A percentile compares a stretch with the other conserved stretches of the same genome.
These are phyloP conservation scores for Sebastolobus altivelis DNA, from an alignment of 2,797 vertebrate species.

Conservation along the genomic window DNA sequence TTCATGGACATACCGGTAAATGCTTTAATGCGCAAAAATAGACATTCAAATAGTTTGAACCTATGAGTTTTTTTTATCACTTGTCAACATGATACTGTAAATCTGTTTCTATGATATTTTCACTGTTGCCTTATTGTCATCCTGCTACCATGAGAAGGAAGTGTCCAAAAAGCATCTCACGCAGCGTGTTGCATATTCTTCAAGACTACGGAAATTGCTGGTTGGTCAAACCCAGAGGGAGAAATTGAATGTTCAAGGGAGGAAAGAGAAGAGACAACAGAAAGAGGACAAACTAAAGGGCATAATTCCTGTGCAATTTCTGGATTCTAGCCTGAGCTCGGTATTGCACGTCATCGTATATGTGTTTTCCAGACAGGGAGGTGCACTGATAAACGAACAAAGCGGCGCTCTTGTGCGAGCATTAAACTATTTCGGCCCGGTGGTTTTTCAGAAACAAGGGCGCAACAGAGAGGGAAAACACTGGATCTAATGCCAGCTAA, in stretches of 20 bases:
- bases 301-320: conserved; percentile 15
- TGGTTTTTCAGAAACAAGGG: conserved; percentile 51
- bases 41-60: too few species aligned
- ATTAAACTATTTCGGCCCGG: conserved; percentile 44
- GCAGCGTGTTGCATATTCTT: conserved; percentile 15
- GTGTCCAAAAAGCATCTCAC: background rate
- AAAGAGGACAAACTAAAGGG: conserved; percentile 20
- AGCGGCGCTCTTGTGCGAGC: conserved; percentile 18
- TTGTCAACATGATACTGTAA: background rate
- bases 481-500: conserved; percentile 68
- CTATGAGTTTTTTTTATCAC: background rate
- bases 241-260: background rate
- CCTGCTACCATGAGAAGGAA: background rate
- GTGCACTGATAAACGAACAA: conserved; percentile 43
- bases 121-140: background rate
- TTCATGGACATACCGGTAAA: too few species aligned
- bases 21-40: too few species aligned
- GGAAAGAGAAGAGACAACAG: background rate
- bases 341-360: conserved; percentile 4
- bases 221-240: conserved; percentile 25
- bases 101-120: background rate
- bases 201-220: conserved; percentile 23
- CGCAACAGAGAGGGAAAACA: conserved; percentile 56
- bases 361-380: conserved; percentile 36
- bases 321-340: conserved; percentile 22